A percentile compares a stretch with the other conserved stretches of the same genome.
phyloP scores from a whole-genome alignment of 2,888 invertebrate genomes.

The Sesia bembeciformis region DNA sequence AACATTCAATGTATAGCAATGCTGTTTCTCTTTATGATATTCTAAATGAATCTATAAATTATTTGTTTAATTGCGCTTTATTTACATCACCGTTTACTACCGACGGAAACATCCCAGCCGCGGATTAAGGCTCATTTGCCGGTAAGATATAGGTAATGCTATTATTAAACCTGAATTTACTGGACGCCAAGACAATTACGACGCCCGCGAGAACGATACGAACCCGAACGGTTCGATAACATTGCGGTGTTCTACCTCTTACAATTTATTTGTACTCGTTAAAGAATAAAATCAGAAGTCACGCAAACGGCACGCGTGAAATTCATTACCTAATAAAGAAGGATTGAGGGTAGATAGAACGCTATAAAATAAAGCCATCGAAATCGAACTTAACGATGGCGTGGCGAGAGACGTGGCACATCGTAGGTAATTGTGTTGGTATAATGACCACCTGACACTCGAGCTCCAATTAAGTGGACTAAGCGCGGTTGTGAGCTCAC shows the following conservation, averaged over 20 bases:
- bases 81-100: neutral
- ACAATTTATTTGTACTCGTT: conserved; percentile 24
- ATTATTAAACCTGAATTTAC: conserved; percentile 30
- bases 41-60: too few species aligned
- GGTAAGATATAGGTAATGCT: conserved; percentile 8
- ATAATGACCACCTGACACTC: too few species aligned
- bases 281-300: conserved; percentile 19
- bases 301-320: conserved; percentile 3
- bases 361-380: conserved; percentile 2
- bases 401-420: neutral
- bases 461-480: too few species aligned
- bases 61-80: neutral
- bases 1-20: too few species aligned
- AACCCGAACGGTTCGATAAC: conserved; percentile 18
- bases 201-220: conserved; percentile 21
- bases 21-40: too few species aligned
- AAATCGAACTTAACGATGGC: neutral
- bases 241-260: conserved; percentile 12
- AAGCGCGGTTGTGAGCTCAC: too few species aligned
- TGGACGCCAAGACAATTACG: conserved; percentile 20
- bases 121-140: conserved; percentile 5
- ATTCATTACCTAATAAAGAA: conserved; percentile 7
- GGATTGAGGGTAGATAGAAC: neutral
- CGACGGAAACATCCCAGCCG: conserved; percentile 1
- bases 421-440: conserved; percentile 11